Evolutionary conservation across 2,888 invertebrate genomes (phyloP).

Genomic region (Rhagium mordax): DNA sequence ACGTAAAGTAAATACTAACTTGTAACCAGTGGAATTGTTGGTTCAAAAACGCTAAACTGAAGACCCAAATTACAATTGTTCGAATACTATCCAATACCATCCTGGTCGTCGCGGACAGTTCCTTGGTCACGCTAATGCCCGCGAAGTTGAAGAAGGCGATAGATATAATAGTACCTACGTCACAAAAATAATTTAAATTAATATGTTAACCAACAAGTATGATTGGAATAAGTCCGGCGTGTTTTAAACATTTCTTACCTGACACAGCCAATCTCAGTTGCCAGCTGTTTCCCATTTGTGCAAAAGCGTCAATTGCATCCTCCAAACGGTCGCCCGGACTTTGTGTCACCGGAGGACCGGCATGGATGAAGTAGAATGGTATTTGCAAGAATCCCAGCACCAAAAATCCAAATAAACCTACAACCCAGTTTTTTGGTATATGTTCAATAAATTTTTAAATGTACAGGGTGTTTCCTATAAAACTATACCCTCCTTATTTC

Average conservation of each 20-base stretch:
- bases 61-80: slow-evolving; percentile 91
- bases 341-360: slow-evolving; percentile 82
- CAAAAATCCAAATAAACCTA: slow-evolving; percentile 79
- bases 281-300: slow-evolving; percentile 82
- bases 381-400: slow-evolving; percentile 77
- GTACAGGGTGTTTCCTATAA: too few species aligned
- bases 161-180: slow-evolving; percentile 86
- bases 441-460: too few species aligned
- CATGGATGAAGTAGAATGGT: slow-evolving; percentile 87
- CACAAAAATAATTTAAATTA: slow-evolving; percentile 54
- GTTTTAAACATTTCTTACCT: slow-evolving; percentile 73
- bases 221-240: too few species aligned
- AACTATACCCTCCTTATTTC: too few species aligned
- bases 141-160: slow-evolving; percentile 85
- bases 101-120: slow-evolving; percentile 83
- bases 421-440: too few species aligned
- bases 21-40: slow-evolving; percentile 87
- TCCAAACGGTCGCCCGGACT: slow-evolving; percentile 85
- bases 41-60: slow-evolving; percentile 83
- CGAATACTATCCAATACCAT: slow-evolving; percentile 70
- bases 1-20: slow-evolving; percentile 67
- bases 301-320: slow-evolving; percentile 87
- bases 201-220: too few species aligned
- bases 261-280: slow-evolving; percentile 77
- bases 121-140: slow-evolving; percentile 86